Percentiles rank a stretch among this genome's conserved stretches.
These are phyloP conservation scores for Notoglanidium macrostoma DNA, from an alignment of 2,797 vertebrate genomes.

Conservation along the genomic window DNA sequence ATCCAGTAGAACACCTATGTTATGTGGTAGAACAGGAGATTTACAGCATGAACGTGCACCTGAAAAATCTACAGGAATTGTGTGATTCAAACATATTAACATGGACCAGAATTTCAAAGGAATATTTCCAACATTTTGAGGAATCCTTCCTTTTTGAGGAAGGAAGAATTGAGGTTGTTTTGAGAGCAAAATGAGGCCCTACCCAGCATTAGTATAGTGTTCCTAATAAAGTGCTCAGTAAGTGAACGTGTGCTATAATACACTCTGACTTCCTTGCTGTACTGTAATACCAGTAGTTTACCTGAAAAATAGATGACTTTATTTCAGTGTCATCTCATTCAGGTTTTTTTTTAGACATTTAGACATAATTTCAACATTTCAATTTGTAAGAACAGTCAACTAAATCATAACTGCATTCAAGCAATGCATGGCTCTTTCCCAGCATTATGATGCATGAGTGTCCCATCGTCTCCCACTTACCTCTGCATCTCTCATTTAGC, in stretches of 20 bases:
- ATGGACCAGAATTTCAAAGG: no score
- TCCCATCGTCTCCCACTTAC: not conserved
- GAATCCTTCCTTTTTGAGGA: no score
- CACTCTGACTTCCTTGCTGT: not conserved
- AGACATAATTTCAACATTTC: not conserved
- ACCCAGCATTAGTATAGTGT: no score
- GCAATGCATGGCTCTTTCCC: constrained; percentile 5
- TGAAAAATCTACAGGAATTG: no score
- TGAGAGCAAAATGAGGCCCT: no score
- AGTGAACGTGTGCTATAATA: not conserved
- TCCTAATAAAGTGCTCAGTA: not conserved
- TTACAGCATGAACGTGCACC: no score
- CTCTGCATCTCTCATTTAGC: constrained; percentile 10
- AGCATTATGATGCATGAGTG: not conserved
- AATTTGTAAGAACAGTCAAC: constrained; percentile 9
- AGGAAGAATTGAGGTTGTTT: not conserved
- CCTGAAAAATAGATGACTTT: not conserved
- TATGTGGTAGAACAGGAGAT: not conserved
- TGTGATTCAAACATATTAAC: no score
- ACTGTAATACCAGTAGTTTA: not conserved
- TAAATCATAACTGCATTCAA: not conserved
- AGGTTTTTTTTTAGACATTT: not conserved
- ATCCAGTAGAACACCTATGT: not conserved
- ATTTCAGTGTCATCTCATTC: not conserved
- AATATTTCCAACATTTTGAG: no score